These are phyloP conservation scores for Iselma pallidipennis DNA, from an alignment of 2,888 invertebrate species.

Conservation along the genomic window DNA sequence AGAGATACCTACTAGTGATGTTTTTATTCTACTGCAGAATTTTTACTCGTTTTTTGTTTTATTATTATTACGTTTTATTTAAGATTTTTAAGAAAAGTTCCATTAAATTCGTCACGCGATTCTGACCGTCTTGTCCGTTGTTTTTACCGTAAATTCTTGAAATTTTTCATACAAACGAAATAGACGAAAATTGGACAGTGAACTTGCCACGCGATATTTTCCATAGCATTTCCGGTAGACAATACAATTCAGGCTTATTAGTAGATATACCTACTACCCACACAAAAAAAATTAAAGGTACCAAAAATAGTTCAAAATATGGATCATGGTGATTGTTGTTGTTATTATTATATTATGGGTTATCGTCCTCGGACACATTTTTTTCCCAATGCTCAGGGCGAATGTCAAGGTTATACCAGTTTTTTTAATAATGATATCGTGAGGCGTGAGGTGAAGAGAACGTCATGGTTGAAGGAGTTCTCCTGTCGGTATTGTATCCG, in stretches of 20 bases:
- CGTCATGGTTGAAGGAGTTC: conserved; percentile 14
- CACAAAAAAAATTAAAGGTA: no score
- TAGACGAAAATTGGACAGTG: neutral
- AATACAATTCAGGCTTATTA: no score
- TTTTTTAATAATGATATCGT: conserved; percentile 23
- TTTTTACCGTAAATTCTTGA: neutral
- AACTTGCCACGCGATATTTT: neutral
- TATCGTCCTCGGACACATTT: conserved; percentile 35
- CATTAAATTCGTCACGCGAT: neutral
- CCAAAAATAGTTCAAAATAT: neutral
- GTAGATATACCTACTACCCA: no score
- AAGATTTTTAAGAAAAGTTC: neutral
- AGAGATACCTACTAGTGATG: no score
- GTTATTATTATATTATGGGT: conserved; percentile 15
- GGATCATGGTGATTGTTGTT: neutral
- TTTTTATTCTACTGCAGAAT: no score
- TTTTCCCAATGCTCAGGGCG: conserved; percentile 30
- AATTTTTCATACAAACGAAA: neutral
- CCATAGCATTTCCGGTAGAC: no score
- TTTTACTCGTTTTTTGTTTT: no score
- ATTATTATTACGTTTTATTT: neutral
- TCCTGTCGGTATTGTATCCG: neutral
- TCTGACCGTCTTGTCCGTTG: neutral
- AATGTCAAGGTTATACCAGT: conserved; percentile 40
- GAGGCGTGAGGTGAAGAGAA: conserved; percentile 11